Evolutionary conservation across 2,797 vertebrate genomes (phyloP), one percentile per base, ranked within the genome.

Genomic region (Fratercula arctica): DNA sequence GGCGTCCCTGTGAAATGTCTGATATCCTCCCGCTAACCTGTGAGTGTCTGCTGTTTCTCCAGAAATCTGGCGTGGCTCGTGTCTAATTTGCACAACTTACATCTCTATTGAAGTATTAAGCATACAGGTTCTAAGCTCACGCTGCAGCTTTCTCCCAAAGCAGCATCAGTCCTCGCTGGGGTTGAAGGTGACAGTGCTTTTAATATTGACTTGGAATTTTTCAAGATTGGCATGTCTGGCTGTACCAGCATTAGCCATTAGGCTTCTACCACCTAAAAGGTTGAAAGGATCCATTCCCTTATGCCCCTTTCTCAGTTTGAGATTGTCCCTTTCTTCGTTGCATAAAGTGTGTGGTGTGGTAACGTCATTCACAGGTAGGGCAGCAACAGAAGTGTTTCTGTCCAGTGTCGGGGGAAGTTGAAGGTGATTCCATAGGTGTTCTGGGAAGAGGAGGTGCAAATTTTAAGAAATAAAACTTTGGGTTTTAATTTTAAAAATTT

Each of bases 321-420:
- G 54, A 37, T 48, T 3, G 2, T 69, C 28, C 10, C 33, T 3
- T 85, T 90, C 25, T n/a, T 51, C 0, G 0, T 31, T 0, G 0
- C 6, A 1, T 33, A 3, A 73, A 45, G 33, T 6, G 4, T 26
- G 35, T 2, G 1, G 3, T 17, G 16, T 31, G n/a, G 14, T 80
- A 63, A 60, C 6, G 4, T 50, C 2, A 3, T 69, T 91, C 25
- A n/a, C 35, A 31, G 39, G 43, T 13, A 4, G 29, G 33, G 43
- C 57, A 91, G 75, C 56, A 31, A 48, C 45, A 50, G 35, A 8
- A 53, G 23, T 33, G 23, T 75, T 93, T 83, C 51, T 91, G 29
- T 54, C 20, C 21, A 5, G 0, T 11, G 15, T 1, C 2, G 0
- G 14, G 12, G 28, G 15, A 82, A 64, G 41, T 15, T 56, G n/a